These are phyloP conservation scores for Scaptomyza reducta DNA, from an alignment of 2,888 invertebrate genomes.

Conservation along the genomic window DNA sequence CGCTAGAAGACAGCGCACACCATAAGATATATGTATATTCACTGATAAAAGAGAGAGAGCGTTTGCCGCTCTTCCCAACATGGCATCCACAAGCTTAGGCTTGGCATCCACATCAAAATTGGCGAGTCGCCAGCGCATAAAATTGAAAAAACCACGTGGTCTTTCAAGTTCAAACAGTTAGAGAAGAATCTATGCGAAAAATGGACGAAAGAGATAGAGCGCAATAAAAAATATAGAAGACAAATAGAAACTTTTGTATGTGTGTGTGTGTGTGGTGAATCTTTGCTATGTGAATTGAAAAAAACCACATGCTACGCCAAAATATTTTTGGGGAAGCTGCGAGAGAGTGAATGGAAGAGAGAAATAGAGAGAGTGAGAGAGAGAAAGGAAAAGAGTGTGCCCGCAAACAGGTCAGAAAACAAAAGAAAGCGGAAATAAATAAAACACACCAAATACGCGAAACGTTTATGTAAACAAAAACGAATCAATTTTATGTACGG, in stretches of 20 bases:
- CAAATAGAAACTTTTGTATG: slow-evolving; percentile 34
- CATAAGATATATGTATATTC: slow-evolving; percentile 26
- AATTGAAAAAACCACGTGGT: slow-evolving; percentile 78
- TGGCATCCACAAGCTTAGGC: slow-evolving; percentile 57
- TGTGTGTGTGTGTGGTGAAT: slow-evolving; percentile 23
- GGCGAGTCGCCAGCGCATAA: slow-evolving; percentile 34
- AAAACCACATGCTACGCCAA: slow-evolving; percentile 75
- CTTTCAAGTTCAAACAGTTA: slow-evolving; percentile 66
- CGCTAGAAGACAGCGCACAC: slow-evolving; percentile 45
- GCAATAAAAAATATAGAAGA: slow-evolving; percentile 52
- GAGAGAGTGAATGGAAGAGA: not conserved
- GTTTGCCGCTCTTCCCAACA: slow-evolving; percentile 24
- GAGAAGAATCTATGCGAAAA: slow-evolving; percentile 55
- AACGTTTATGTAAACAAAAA: slow-evolving; percentile 72
- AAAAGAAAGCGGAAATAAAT: slow-evolving; percentile 62
- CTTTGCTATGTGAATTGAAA: slow-evolving; percentile 60
- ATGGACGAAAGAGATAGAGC: slow-evolving; percentile 65
- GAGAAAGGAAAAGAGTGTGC: slow-evolving; percentile 1
- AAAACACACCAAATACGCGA: slow-evolving; percentile 46
- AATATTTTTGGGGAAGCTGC: slow-evolving; percentile 48
- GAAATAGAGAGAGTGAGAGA: too few species aligned
- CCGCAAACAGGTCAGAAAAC: slow-evolving; percentile 62
- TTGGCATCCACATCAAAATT: slow-evolving; percentile 43
- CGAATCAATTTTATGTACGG: slow-evolving; percentile 19
- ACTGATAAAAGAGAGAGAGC: slow-evolving; percentile 27